These are phyloP conservation scores for Diaphora mendica DNA, from an alignment of 2,888 invertebrate genomes.

Conservation along the genomic window DNA sequence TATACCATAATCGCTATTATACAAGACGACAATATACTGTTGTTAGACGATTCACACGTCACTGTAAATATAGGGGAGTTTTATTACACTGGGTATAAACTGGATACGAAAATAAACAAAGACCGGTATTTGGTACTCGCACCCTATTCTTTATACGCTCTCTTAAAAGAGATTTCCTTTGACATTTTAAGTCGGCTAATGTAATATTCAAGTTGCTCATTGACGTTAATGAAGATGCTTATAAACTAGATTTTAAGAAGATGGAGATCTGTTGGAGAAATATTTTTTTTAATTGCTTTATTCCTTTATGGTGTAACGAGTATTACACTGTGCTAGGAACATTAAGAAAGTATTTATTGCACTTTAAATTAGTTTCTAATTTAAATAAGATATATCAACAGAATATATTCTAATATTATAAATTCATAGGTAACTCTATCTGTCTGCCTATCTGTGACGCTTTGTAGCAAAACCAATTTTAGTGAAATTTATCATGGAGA, in stretches of 20 bases:
- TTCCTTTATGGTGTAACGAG: neutral
- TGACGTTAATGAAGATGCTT: constrained; percentile 39
- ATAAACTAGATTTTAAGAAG: constrained; percentile 30
- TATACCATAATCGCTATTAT: neutral
- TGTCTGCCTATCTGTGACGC: too few relatives aligned
- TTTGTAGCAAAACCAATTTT: too few relatives aligned
- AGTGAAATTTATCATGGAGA: too few relatives aligned
- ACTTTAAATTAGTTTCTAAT: neutral
- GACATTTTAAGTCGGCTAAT: constrained; percentile 28
- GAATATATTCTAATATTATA: too few relatives aligned
- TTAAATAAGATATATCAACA: too few relatives aligned
- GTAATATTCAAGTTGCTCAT: constrained; percentile 31
- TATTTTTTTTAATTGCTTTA: neutral
- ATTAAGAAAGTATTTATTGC: neutral
- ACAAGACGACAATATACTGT: constrained; percentile 45
- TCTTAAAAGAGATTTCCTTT: constrained; percentile 41
- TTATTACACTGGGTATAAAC: constrained; percentile 22
- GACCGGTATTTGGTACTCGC: constrained; percentile 28
- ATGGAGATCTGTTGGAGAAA: neutral
- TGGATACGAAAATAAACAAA: constrained; percentile 33
- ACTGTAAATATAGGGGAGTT: constrained; percentile 35
- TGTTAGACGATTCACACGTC: constrained; percentile 58
- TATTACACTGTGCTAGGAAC: neutral
- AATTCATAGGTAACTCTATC: too few relatives aligned
- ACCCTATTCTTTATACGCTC: constrained; percentile 37